Percentiles rank a stretch among this genome's conserved stretches.
Conservation (phyloP, 2,113 vertebrate genomes). For the Struthio camelus region DNA sequence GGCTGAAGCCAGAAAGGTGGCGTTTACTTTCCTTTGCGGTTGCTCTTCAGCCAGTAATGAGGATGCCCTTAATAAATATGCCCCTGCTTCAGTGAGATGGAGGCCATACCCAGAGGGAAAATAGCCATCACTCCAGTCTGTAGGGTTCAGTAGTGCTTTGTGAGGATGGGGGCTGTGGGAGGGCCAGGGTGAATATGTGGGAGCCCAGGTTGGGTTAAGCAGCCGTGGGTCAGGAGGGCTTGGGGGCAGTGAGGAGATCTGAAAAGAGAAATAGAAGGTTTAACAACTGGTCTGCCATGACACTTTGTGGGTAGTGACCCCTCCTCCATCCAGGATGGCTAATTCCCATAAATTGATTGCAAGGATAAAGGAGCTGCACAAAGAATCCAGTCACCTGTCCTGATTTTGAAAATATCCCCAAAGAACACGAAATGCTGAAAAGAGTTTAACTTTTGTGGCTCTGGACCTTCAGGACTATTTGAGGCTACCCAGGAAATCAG, state of each 20-base stretch:
- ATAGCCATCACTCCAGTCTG: neutral
- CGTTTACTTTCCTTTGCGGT: neutral
- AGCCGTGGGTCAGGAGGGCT: too few relatives aligned
- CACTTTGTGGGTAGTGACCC: neutral
- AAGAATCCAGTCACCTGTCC: neutral
- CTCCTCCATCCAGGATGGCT: neutral
- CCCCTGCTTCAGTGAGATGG: neutral
- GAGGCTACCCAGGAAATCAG: neutral
- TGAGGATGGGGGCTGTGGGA: neutral
- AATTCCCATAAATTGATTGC: rapidly evolving
- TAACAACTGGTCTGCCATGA: too few relatives aligned
- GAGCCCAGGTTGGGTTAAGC: neutral
- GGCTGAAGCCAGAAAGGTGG: neutral
- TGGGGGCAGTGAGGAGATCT: too few relatives aligned
- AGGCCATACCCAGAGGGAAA: neutral
- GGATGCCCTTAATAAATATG: neutral
- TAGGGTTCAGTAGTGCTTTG: neutral
- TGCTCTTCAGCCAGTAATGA: neutral
- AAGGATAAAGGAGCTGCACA: neutral
- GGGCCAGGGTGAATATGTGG: rapidly evolving
- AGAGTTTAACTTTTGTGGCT: neutral
- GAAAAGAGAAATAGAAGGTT: too few relatives aligned
- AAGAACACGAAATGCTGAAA: neutral
- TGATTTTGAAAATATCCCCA: neutral
- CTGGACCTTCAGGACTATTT: neutral